Base-by-base conservation (phyloP, 2,888 invertebrate genomes). In the Ochropacha duplaris region DNA sequence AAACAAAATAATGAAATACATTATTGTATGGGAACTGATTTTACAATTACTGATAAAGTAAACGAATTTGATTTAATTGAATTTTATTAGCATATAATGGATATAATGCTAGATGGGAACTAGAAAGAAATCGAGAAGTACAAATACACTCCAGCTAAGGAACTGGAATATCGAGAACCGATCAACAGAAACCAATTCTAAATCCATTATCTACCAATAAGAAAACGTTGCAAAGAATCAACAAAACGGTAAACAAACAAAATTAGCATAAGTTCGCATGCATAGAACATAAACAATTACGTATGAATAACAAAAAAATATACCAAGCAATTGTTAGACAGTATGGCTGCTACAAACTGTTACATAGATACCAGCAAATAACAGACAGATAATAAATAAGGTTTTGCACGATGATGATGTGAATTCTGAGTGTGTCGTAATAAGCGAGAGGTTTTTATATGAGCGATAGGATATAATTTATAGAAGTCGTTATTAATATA, bases 11-110 rank as follows among this genome's bases (percentile, higher is more conserved):
- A 83, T 82, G 78, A 82, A 81, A 73, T 67, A 74, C 78, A 82
- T 80, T 80, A 74, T 55, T 54, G 68, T 83, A 87, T 90, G 90
- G 89, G 90, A 90, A 89, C 83, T 79, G 82, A 82, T 81, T 83
- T 85, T 64, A 72, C 68, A 75, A 65, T 68, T 57, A 55, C 28
- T 69, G 68, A 70, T 69, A 71, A 66, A 39, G 6, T 44, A 16
- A 16, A 19, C 19, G 9, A n/a, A 44, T 19, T 19, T 19, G 19
- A 31, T 31, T 36, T 36, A 4, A n/a, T n/a, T 36, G 4, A 44
- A 44, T 19, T 9, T 44, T 44, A 44, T 44, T 44, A 44, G 0
- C 44, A n/a, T 14, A 14, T 34, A 34, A 34, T 3, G 0, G 12
- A 34, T 34, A 14, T 4, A 34, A n/a, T n/a, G n/a, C n/a, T 24